Percentiles rank a stretch among this genome's conserved stretches.
Conservation (phyloP, 1,140 invertebrate species). For the Campoletis sonorensis region DNA sequence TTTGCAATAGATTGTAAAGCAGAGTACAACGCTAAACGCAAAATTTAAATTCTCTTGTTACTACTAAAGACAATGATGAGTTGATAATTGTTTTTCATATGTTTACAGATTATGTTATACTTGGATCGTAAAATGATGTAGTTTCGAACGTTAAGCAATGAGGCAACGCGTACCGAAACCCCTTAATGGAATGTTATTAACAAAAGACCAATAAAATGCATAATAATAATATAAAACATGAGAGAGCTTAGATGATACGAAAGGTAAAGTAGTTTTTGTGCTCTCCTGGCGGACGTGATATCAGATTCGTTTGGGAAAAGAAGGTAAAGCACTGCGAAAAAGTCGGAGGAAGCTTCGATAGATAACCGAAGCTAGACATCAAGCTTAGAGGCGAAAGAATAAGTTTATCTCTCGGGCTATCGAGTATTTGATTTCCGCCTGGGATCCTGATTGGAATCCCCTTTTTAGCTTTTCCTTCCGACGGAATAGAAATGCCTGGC, state of each 20-base stretch:
- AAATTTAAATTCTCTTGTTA: too few relatives aligned
- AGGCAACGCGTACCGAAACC: too few relatives aligned
- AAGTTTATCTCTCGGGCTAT: constrained; percentile 40
- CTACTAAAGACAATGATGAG: too few relatives aligned
- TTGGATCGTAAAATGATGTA: too few relatives aligned
- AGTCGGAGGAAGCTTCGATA: neutral
- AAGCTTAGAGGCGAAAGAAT: constrained; percentile 36
- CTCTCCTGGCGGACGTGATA: constrained; percentile 30
- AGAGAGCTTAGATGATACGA: neutral
- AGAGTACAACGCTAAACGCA: too few relatives aligned
- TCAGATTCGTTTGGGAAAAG: constrained; percentile 24
- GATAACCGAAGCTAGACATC: neutral
- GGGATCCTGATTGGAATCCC: constrained; percentile 33
- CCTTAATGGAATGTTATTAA: too few relatives aligned
- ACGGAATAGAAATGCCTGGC: constrained; percentile 18
- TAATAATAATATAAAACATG: neutral
- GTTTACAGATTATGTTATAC: too few relatives aligned
- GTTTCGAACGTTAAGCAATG: too few relatives aligned
- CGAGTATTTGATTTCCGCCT: constrained; percentile 44
- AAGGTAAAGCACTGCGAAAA: neutral
- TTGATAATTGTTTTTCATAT: too few relatives aligned
- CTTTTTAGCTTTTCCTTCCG: neutral
- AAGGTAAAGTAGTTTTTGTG: constrained; percentile 27
- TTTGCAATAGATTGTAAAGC: neutral
- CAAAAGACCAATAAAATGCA: neutral